Evolutionary conservation across 2,888 invertebrate species (phyloP).

Genomic region (Xanthia icteritia): DNA sequence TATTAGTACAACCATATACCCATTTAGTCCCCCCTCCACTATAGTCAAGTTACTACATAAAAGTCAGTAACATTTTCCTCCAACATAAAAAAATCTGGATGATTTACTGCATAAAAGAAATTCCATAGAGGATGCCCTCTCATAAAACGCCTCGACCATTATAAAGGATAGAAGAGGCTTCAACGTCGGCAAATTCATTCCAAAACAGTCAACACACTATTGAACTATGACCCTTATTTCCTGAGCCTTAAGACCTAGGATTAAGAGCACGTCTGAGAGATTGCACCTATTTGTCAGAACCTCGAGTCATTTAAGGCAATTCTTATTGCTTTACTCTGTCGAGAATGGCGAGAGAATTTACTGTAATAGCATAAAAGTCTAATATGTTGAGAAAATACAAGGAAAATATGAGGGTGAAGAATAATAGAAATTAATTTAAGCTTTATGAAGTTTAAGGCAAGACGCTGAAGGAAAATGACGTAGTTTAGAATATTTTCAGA

Average conservation of each 20-base stretch:
- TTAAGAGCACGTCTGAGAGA: constrained; percentile 41
- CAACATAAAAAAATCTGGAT: neutral
- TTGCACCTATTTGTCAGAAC: constrained; percentile 57
- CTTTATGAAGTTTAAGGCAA: constrained; percentile 12
- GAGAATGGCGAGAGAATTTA: constrained; percentile 19
- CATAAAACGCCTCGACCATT: constrained; percentile 17
- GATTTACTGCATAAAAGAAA: constrained; percentile 5
- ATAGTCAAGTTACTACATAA: neutral
- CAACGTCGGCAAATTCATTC: constrained; percentile 28
- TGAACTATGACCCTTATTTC: constrained; percentile 13
- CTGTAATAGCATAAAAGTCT: constrained; percentile 30
- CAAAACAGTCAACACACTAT: constrained; percentile 5
- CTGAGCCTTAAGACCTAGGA: constrained; percentile 16
- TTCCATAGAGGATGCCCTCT: neutral
- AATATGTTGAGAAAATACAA: constrained; percentile 45
- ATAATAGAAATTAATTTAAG: constrained; percentile 54
- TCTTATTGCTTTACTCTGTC: constrained; percentile 53
- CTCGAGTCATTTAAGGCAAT: constrained; percentile 55
- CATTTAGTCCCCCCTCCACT: too few species aligned
- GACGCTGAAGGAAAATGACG: constrained; percentile 1
- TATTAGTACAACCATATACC: too few species aligned
- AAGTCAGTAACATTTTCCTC: neutral
- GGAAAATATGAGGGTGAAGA: constrained; percentile 22
- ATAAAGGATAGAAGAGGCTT: constrained; percentile 13
- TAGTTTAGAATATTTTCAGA: constrained; percentile 5